Evolutionary conservation across 2,888 invertebrate genomes (phyloP).

Genomic region (Piscicola geometra): DNA sequence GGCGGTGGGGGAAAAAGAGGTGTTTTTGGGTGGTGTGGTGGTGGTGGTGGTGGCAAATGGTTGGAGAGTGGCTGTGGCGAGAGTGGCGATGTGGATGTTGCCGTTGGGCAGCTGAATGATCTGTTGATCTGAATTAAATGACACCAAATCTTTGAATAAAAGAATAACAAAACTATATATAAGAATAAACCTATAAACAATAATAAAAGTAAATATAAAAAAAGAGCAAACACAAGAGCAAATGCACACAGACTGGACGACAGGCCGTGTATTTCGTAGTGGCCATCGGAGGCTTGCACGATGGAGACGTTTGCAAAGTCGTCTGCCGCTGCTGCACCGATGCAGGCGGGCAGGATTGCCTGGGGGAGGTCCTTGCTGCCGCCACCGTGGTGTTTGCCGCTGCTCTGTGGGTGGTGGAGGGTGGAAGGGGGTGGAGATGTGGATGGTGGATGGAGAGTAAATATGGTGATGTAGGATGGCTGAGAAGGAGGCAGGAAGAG

Average conservation of each 20-base stretch:
- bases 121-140: slow-evolving; percentile 64
- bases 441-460: too few species aligned
- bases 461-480: too few species aligned
- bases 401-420: too few species aligned
- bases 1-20: neutral
- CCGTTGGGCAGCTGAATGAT: slow-evolving; percentile 88
- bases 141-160: neutral
- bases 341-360: neutral
- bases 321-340: neutral
- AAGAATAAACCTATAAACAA: neutral
- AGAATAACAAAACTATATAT: neutral
- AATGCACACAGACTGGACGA: slow-evolving; percentile 66
- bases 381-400: too few species aligned
- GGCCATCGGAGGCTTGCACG: slow-evolving; percentile 27
- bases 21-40: slow-evolving; percentile 44
- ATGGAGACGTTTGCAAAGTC: slow-evolving; percentile 17
- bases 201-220: neutral
- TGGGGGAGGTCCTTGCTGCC: neutral
- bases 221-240: neutral
- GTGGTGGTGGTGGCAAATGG: slow-evolving; percentile 5
- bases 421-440: too few species aligned
- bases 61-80: slow-evolving; percentile 52
- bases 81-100: slow-evolving; percentile 73
- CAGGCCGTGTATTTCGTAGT: slow-evolving; percentile 67
- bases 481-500: too few species aligned